Base-by-base conservation (phyloP, 2,888 invertebrate species). In the Cephalotes varians region DNA sequence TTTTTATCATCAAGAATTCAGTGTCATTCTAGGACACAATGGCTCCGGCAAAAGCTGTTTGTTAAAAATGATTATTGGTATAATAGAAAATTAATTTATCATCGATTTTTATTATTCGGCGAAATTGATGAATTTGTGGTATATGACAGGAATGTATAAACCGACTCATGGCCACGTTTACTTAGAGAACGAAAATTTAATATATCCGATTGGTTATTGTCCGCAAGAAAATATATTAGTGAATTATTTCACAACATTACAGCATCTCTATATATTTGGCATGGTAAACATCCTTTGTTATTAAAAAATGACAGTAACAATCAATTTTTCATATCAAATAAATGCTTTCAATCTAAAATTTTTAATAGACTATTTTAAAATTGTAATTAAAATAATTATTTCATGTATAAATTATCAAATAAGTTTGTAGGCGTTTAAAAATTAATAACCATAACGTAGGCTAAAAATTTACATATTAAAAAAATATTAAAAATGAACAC, bases 141-240 rank as follows among this genome's bases (percentile, higher is more conserved):
- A 12, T 34, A 3, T 7, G 21, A 49, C 67, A 90, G 90, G 90
- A 54, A 86, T 88, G 76, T 85, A 90, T 40, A 87, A 86, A 37
- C 86, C 88, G 21, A 85, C 86, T 18, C 31, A 56, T 18, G 90
- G 90, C 10, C 10, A 80, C 9, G 64, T 90, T 60, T 89, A 86
- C 60, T 65, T 89, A 34, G 85, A 88, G 1, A 60, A 83, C 25
- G 51, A 49, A n/a, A 77, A 51, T 18, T 2, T 34, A 7, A 44
- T 44, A 4, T 58, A 73, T 44, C 54, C 83, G n/a, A 74, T 90
- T 51, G 85, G 90, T 56, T 90, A 88, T 40, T 90, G 90, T 40
- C 85, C 89, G 18, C 90, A 90, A 34, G 87, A 89, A 69, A 89
- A 90, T 69, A 84, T 89, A 64, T 81, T 90, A n/a, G 86, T 89